Conservation (phyloP, 37 sponge, comb jelly and placozoan species). For the Cliona cf. orientalis region DNA sequence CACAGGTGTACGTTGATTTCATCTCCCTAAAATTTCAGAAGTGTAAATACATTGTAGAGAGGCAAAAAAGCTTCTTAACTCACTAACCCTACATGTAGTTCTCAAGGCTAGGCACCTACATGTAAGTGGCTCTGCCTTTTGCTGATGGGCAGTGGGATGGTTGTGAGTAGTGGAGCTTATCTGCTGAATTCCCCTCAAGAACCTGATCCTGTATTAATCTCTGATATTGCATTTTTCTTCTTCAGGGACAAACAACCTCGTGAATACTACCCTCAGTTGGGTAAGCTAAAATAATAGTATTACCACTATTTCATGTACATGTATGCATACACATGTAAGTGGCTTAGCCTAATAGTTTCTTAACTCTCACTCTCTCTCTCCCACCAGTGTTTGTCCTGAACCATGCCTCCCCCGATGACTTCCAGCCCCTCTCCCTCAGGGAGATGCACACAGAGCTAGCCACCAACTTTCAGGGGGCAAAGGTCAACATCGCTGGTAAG, state of each 20-base stretch:
- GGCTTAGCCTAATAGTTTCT: background rate
- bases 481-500: conserved; percentile 44
- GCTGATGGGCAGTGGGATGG: background rate
- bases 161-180: background rate
- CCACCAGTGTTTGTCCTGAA: conserved; percentile 77
- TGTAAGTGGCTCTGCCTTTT: no score
- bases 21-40: no score
- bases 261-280: conserved; percentile 69
- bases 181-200: background rate
- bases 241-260: conserved; percentile 24
- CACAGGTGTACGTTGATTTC: background rate
- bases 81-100: no score
- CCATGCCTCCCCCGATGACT: conserved; percentile 77
- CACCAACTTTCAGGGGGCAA: conserved; percentile 32
- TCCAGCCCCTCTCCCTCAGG: conserved; percentile 60
- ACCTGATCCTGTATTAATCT: no score
- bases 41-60: no score
- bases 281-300: conserved; percentile 26
- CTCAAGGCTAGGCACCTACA: no score
- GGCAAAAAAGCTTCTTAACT: no score
- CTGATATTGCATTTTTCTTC: no score
- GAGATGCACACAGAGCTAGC: conserved; percentile 46
- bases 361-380: background rate
- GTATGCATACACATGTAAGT: no score
- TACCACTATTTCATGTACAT: background rate